Percentiles rank a stretch among this genome's conserved stretches.
Evolutionary conservation across 2,113 vertebrate genomes (phyloP).

Genomic region (Grammomys dolichurus): DNA sequence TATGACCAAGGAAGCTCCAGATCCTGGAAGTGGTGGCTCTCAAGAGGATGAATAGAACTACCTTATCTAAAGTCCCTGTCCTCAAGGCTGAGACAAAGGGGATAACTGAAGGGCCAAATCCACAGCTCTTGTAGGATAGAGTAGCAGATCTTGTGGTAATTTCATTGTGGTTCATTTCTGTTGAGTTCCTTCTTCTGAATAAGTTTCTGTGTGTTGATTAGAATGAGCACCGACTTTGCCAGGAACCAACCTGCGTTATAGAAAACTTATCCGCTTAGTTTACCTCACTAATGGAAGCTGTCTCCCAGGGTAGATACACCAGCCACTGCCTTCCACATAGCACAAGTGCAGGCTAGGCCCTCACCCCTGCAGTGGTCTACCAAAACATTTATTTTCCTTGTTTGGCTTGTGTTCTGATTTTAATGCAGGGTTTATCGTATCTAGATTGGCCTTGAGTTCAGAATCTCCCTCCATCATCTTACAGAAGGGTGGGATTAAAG

Average conservation of each 20-base stretch:
- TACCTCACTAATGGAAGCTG: too few species aligned
- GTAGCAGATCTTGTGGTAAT: background rate
- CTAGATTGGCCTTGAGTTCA: background rate
- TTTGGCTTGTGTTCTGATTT: background rate
- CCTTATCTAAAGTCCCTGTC: background rate
- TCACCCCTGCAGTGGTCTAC: background rate
- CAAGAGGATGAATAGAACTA: background rate
- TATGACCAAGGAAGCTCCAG: background rate
- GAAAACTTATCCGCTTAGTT: background rate
- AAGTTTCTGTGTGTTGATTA: background rate
- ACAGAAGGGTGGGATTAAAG: background rate
- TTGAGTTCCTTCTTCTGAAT: rapidly evolving
- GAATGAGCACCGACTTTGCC: background rate
- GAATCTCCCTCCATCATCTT: background rate
- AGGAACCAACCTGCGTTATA: background rate
- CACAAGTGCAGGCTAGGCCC: rapidly evolving
- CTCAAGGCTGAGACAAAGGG: too few species aligned
- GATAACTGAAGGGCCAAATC: too few species aligned
- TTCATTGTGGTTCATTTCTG: background rate
- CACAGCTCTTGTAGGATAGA: background rate
- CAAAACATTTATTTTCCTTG: background rate
- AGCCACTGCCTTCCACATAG: background rate
- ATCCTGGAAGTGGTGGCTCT: background rate
- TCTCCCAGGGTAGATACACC: background rate
- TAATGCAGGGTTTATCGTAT: background rate